These are phyloP conservation scores for Cyanocitta stelleri DNA, from an alignment of 2,113 vertebrate species.

Conservation along the genomic window DNA sequence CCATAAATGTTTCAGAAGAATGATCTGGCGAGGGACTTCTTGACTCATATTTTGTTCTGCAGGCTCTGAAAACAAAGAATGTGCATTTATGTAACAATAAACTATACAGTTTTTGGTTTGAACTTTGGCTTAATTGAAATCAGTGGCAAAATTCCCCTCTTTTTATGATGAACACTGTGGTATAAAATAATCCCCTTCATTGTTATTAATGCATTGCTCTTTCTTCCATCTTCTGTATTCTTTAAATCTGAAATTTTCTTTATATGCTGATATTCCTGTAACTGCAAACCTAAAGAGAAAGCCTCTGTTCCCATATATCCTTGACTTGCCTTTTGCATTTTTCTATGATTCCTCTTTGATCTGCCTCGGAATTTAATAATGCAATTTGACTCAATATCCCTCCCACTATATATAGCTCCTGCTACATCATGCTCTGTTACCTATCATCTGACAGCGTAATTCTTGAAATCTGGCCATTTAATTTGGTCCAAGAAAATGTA, in stretches of 20 bases:
- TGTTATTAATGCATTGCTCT: constrained; percentile 16
- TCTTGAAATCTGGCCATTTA: constrained; percentile 60
- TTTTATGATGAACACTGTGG: constrained; percentile 18
- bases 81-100: constrained; percentile 31
- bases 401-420: constrained; percentile 27
- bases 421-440: constrained; percentile 52
- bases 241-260: constrained; percentile 42
- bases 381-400: constrained; percentile 28
- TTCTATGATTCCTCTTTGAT: constrained; percentile 49
- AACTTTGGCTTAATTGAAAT: constrained; percentile 40
- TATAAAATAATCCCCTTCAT: constrained; percentile 13
- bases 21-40: constrained; percentile 65
- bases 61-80: constrained; percentile 69
- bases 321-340: constrained; percentile 43
- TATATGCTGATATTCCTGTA: constrained; percentile 33
- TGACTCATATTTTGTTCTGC: constrained; percentile 67
- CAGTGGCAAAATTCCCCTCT: constrained; percentile 37
- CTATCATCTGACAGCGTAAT: constrained; percentile 48
- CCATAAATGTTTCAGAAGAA: constrained; percentile 64
- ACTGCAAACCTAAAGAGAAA: constrained; percentile 30
- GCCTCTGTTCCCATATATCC: constrained; percentile 2
- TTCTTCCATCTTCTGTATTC: constrained; percentile 4
- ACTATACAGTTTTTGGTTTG: background rate
- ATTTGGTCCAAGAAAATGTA: constrained; percentile 55
- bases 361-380: constrained; percentile 33